Evolutionary conservation across 2,113 vertebrate species (phyloP), one percentile per base, ranked within the genome.

Genomic region (Chionis minor): DNA sequence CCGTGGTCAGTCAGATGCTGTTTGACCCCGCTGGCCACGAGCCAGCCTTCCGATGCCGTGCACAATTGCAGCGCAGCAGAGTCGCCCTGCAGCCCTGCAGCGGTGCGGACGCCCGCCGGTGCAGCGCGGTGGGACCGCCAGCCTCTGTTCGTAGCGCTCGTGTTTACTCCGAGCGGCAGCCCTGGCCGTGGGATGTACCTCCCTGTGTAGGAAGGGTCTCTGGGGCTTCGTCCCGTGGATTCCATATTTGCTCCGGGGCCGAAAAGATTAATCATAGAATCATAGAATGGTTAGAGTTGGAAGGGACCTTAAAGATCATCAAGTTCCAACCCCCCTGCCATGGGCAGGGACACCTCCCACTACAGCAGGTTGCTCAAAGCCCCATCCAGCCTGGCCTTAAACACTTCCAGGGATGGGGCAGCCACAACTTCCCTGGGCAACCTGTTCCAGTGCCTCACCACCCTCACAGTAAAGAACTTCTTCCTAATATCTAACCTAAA

Each of bases 121-220:
- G 17, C 38, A 38, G 72, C 71, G 33, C 0, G 2, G 11, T 3
- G 62, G 45, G n/a, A 20, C 1, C n/a, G 26, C 3, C 11, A 81
- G 33, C 40, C 40, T 45, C 66, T 71, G 19, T n/a, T 20, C 28
- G 30, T 18, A 38, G 52, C 20, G 4, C 27, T 58, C 33, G 1
- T 13, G 2, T 17, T 40, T 17, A 10, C 54, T 30, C 38, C n/a
- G 62, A 49, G 70, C 63, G 27, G 42, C 38, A 5, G 1, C 33
- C 1, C 0, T 49, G 83, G 22, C 82, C 52, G 40, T 66, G 47
- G 47, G 70, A 62, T 47, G 45, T 11, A 12, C 38, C 42, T 66
- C 20, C 2, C 1, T 28, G 55, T n/a, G 67, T 54, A 44, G 17
- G 0, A 69, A 52, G 17, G 30, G 32, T 35, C 62, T 65, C 42